Percentiles rank a stretch among this genome's conserved stretches.
These are phyloP conservation scores for Ambastaia sidthimunki DNA, from an alignment of 2,797 vertebrate species.

Conservation along the genomic window DNA sequence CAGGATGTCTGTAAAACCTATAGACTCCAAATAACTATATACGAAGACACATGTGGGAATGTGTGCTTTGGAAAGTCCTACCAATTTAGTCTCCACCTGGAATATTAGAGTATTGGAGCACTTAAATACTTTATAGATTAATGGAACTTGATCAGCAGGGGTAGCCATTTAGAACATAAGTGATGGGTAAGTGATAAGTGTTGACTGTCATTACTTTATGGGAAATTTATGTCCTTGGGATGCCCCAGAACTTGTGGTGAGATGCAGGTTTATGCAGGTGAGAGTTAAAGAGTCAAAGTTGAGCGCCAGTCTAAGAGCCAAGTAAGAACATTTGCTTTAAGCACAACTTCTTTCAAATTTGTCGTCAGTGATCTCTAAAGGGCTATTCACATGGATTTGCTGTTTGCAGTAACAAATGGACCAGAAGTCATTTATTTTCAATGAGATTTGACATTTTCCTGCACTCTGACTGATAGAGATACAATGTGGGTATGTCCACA, in stretches of 20 bases:
- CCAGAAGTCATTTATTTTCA: too few species aligned
- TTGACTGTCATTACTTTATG: constrained; percentile 3
- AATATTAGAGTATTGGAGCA: not conserved
- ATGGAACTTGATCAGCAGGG: constrained; percentile 21
- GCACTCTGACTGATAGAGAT: not conserved
- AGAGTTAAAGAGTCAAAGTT: constrained; percentile 25
- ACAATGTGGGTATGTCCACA: not conserved
- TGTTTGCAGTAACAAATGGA: not conserved
- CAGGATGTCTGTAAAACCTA: too few species aligned
- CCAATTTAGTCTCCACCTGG: constrained; percentile 24
- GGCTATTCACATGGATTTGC: not conserved
- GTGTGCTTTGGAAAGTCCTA: not conserved
- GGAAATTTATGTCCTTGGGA: constrained; percentile 18
- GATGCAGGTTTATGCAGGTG: constrained; percentile 24
- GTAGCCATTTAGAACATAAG: constrained; percentile 1
- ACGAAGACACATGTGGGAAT: constrained; percentile 8
- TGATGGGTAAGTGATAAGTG: constrained; percentile 4
- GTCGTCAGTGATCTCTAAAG: not conserved
- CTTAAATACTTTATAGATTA: constrained; percentile 4
- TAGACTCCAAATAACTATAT: constrained; percentile 9
- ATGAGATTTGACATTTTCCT: not conserved
- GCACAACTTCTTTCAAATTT: not conserved
- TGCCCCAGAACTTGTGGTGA: not conserved
- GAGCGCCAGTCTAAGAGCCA: not conserved
- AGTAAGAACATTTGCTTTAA: not conserved